Evolutionary conservation across 2,113 vertebrate genomes (phyloP).

Genomic region (Ictalurus furcatus): DNA sequence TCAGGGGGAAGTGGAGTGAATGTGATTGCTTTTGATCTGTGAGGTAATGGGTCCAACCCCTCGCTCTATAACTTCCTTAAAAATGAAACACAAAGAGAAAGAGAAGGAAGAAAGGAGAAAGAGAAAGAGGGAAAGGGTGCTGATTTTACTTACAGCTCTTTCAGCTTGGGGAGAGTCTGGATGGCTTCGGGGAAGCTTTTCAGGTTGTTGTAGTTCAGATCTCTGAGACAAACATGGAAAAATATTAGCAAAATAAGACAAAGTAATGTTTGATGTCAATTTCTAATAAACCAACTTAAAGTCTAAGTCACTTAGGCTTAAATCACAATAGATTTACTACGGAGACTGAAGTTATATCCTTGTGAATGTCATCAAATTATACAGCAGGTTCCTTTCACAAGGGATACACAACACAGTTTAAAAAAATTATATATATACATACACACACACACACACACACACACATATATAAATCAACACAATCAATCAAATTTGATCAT

Average conservation of each 20-base stretch:
- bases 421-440: not conserved
- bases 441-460: too few relatives aligned
- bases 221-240: conserved; percentile 70
- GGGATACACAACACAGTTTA: not conserved
- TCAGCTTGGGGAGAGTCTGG: conserved; percentile 88
- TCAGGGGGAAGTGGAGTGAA: conserved; percentile 4
- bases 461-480: too few relatives aligned
- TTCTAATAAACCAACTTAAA: not conserved
- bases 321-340: not conserved
- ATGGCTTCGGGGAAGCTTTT: conserved; percentile 91
- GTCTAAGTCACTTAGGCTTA: not conserved
- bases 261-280: not conserved
- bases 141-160: conserved; percentile 89
- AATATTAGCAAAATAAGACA: not conserved
- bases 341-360: too few relatives aligned
- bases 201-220: conserved; percentile 96
- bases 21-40: conserved; percentile 30
- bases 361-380: not conserved
- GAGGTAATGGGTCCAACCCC: conserved; percentile 30
- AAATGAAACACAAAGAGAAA: not conserved
- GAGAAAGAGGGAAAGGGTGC: conserved; percentile 22
- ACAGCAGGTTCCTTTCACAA: not conserved
- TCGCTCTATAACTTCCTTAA: conserved; percentile 7
- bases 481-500: not conserved
- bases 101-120: not conserved